Conservation (phyloP, 2,113 vertebrate genomes). For the Alaudala cheleensis region DNA sequence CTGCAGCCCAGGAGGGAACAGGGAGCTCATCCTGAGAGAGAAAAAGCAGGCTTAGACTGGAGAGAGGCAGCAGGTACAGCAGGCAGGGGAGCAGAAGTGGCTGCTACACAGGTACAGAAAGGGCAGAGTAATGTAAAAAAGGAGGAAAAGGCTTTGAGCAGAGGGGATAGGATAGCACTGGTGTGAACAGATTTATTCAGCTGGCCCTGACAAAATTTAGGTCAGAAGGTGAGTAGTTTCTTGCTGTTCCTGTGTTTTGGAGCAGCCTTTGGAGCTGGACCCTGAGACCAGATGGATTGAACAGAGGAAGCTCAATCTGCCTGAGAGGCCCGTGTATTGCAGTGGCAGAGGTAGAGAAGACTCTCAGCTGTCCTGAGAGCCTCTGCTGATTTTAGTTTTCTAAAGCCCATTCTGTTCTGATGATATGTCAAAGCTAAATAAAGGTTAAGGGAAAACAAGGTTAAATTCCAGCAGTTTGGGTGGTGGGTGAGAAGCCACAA, state of each 20-base stretch:
- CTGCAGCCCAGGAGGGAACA: not conserved
- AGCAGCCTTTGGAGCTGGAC: not conserved
- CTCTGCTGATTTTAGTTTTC: not conserved
- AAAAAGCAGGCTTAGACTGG: not conserved
- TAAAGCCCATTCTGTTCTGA: not conserved
- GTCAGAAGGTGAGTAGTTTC: not conserved
- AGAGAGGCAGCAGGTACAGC: rapidly evolving
- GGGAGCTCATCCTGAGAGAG: not conserved
- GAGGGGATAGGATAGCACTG: not conserved
- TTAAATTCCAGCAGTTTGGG: not conserved
- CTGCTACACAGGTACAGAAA: not conserved
- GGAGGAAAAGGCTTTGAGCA: not conserved
- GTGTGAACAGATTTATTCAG: not conserved
- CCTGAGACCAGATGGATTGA: not conserved
- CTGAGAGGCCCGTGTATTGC: not conserved
- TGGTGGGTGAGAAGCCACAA: not conserved
- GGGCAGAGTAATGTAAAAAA: not conserved
- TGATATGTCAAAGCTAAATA: not conserved
- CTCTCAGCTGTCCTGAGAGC: not conserved
- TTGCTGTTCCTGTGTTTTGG: not conserved
- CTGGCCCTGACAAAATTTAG: not conserved
- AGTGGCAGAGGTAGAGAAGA: not conserved
- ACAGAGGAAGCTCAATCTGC: not conserved
- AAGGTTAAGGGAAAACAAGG: not conserved
- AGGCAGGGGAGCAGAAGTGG: not conserved